phyloP scores from a whole-genome alignment of 2,888 invertebrate species.

The Lasioglossum leucozonium region DNA sequence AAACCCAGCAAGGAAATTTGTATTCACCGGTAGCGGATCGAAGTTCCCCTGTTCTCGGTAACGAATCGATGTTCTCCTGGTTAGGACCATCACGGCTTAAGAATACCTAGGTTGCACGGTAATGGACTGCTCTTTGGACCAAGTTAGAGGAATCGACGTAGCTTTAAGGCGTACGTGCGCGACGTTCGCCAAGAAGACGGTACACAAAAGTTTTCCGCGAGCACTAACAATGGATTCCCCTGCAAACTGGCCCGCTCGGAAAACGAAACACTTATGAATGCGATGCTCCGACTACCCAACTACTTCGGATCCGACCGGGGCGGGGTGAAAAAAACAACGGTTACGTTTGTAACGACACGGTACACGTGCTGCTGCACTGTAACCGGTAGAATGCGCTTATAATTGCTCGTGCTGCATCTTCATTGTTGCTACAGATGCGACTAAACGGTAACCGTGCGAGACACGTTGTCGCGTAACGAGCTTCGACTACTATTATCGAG shows the following conservation, averaged over 20 bases:
- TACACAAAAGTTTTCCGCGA: slow-evolving; percentile 20
- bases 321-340: background rate
- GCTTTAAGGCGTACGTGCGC: background rate
- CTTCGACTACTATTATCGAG: background rate
- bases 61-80: slow-evolving; percentile 16
- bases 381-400: background rate
- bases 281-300: background rate
- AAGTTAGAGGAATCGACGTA: slow-evolving; percentile 23
- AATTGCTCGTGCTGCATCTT: slow-evolving; percentile 28
- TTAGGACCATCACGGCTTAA: slow-evolving; percentile 2
- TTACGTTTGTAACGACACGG: background rate
- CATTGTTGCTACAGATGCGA: background rate
- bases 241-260: background rate
- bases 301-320: background rate
- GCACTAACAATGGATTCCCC: slow-evolving; percentile 30
- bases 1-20: background rate
- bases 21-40: slow-evolving; percentile 7
- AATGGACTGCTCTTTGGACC: background rate
- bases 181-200: slow-evolving; percentile 4
- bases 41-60: background rate
- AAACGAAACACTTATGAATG: slow-evolving; percentile 33
- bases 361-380: slow-evolving; percentile 1
- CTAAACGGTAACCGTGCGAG: background rate
- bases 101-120: slow-evolving; percentile 3
- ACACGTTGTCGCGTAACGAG: background rate